A percentile compares a stretch with the other conserved stretches of the same genome.
Evolutionary conservation across 2,113 vertebrate genomes (phyloP).

Genomic region (Neodontobutis hainanensis): DNA sequence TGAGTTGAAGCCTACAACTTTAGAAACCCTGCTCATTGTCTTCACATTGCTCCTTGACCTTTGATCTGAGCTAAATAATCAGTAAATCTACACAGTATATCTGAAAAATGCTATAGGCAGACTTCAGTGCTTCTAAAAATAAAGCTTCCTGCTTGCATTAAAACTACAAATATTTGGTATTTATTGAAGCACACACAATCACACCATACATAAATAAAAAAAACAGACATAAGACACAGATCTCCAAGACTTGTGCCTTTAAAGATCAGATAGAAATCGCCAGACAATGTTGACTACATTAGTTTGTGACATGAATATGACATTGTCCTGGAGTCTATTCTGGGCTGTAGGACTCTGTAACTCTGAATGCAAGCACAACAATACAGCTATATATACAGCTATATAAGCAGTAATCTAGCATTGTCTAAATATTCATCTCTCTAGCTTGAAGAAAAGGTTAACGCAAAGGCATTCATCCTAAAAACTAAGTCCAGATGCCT

Average conservation of each 20-base stretch:
- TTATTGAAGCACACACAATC: background rate
- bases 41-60: conserved; percentile 30
- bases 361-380: background rate
- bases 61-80: conserved; percentile 4
- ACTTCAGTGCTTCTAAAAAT: background rate
- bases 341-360: background rate
- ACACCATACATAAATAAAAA: conserved; percentile 10
- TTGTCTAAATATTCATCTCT: too few relatives aligned
- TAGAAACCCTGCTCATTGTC: conserved; percentile 8
- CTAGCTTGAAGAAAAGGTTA: too few relatives aligned
- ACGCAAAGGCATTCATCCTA: too few relatives aligned
- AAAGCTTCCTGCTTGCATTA: too few relatives aligned
- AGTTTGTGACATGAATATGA: conserved; percentile 6
- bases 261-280: conserved; percentile 23
- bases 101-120: background rate
- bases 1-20: conserved; percentile 3
- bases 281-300: conserved; percentile 28
- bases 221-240: conserved; percentile 15
- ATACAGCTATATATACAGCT: too few relatives aligned
- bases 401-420: too few relatives aligned
- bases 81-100: background rate
- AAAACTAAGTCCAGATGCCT: too few relatives aligned
- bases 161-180: background rate
- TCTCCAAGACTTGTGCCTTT: conserved; percentile 29
- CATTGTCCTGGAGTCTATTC: conserved; percentile 9